phyloP scores from a whole-genome alignment of 1,140 invertebrate genomes.

The Drosophila asahinai region DNA sequence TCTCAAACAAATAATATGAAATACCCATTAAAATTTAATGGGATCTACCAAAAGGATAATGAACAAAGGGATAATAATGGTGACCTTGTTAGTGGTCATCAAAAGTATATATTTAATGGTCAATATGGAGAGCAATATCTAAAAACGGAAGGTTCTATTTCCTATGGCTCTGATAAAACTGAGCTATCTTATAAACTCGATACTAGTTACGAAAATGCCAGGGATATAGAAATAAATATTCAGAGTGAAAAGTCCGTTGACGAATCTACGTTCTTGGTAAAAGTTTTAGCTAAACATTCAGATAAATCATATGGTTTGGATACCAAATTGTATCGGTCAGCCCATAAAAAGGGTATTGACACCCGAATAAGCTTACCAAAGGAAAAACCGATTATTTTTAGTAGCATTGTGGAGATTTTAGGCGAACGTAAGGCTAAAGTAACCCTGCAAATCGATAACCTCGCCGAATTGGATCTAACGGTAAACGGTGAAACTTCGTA shows the following conservation, averaged over 20 bases:
- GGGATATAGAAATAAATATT: slow-evolving; percentile 86
- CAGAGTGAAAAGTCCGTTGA: slow-evolving; percentile 86
- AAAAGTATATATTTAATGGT: slow-evolving; percentile 50
- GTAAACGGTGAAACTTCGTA: slow-evolving; percentile 87
- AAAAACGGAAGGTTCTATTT: slow-evolving; percentile 45
- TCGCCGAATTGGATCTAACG: slow-evolving; percentile 86
- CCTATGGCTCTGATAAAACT: slow-evolving; percentile 23
- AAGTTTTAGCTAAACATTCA: slow-evolving; percentile 34
- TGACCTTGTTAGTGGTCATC: slow-evolving; percentile 30
- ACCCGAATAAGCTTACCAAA: slow-evolving; percentile 34
- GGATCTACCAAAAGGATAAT: slow-evolving; percentile 46
- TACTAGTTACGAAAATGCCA: slow-evolving; percentile 86
- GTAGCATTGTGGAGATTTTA: slow-evolving; percentile 86
- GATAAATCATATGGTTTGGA: slow-evolving; percentile 52
- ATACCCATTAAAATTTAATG: slow-evolving; percentile 58
- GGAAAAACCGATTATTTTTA: slow-evolving; percentile 85
- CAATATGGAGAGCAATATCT: slow-evolving; percentile 63
- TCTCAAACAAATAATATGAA: slow-evolving; percentile 50
- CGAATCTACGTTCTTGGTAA: slow-evolving; percentile 78
- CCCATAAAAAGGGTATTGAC: slow-evolving; percentile 70
- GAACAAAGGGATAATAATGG: slow-evolving; percentile 40
- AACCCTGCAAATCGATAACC: slow-evolving; percentile 86
- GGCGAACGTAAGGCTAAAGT: slow-evolving; percentile 87
- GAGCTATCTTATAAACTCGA: slow-evolving; percentile 62
- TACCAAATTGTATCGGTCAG: slow-evolving; percentile 48